Conservation (phyloP, 2,113 vertebrate genomes). For the Cromileptes altivelis region DNA sequence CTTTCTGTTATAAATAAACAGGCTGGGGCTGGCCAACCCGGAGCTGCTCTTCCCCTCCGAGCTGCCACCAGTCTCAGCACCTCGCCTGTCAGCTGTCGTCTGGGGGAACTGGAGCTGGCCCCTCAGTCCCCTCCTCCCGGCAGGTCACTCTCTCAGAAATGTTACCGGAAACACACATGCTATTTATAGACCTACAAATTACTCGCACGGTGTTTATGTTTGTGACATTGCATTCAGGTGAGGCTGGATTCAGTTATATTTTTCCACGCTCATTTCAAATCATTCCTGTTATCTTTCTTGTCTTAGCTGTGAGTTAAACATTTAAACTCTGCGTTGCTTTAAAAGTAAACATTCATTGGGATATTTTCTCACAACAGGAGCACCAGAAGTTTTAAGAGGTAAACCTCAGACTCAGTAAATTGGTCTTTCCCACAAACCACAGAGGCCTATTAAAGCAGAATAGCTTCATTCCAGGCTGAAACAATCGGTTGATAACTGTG, state of each 20-base stretch:
- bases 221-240: slow-evolving; percentile 28
- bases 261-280: not conserved
- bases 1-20: slow-evolving; percentile 83
- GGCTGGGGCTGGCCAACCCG: slow-evolving; percentile 34
- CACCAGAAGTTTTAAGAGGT: slow-evolving; percentile 39
- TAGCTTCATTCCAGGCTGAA: slow-evolving; percentile 36
- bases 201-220: slow-evolving; percentile 72
- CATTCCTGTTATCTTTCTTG: not conserved
- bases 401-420: slow-evolving; percentile 55
- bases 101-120: slow-evolving; percentile 76
- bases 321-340: not conserved
- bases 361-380: slow-evolving; percentile 34
- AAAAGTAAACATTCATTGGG: slow-evolving; percentile 10
- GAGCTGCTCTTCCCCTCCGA: slow-evolving; percentile 51
- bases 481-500: slow-evolving; percentile 42
- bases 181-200: slow-evolving; percentile 74
- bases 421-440: slow-evolving; percentile 46
- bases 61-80: slow-evolving; percentile 65
- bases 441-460: slow-evolving; percentile 52
- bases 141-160: slow-evolving; percentile 64
- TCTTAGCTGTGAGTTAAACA: not conserved
- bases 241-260: not conserved
- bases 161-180: slow-evolving; percentile 81
- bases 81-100: slow-evolving; percentile 84
- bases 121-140: slow-evolving; percentile 33